These are phyloP conservation scores for Polymixis lichenea DNA, from an alignment of 2,888 invertebrate genomes.

Conservation along the genomic window DNA sequence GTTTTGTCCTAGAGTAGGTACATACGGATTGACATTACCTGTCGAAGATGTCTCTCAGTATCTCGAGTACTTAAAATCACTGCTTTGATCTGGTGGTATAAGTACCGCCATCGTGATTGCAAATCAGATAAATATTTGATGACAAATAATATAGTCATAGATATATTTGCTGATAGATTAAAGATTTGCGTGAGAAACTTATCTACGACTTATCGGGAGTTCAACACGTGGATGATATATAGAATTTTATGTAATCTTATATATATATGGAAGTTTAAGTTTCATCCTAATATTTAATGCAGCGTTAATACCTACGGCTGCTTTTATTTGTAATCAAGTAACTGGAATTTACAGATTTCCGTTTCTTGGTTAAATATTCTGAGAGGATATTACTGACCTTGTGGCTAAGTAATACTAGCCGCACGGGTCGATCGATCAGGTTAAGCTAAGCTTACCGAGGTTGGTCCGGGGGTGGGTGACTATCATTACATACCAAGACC, in stretches of 20 bases:
- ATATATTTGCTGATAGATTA: background rate
- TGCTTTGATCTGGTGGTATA: background rate
- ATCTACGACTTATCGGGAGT: background rate
- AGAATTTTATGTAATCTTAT: background rate
- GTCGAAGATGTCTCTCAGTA: constrained; percentile 5
- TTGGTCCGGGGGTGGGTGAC: too few relatives aligned
- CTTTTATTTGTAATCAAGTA: background rate
- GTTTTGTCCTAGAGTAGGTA: background rate
- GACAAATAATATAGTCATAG: background rate
- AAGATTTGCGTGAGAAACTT: constrained; percentile 5
- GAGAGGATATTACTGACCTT: background rate
- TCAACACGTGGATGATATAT: background rate
- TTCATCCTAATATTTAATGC: background rate
- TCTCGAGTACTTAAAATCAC: constrained; percentile 12
- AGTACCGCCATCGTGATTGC: background rate
- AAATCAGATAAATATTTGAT: constrained; percentile 10
- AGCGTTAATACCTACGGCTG: too few relatives aligned
- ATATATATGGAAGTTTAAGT: background rate
- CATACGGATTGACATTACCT: background rate
- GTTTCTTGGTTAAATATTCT: background rate
- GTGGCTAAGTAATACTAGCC: too few relatives aligned
- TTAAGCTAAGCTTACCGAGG: too few relatives aligned
- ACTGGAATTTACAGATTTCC: background rate
- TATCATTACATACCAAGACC: too few relatives aligned
- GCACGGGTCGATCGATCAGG: too few relatives aligned